These are phyloP conservation scores for Hippocampus zosterae DNA, from an alignment of 2,113 vertebrate species.

Conservation along the genomic window DNA sequence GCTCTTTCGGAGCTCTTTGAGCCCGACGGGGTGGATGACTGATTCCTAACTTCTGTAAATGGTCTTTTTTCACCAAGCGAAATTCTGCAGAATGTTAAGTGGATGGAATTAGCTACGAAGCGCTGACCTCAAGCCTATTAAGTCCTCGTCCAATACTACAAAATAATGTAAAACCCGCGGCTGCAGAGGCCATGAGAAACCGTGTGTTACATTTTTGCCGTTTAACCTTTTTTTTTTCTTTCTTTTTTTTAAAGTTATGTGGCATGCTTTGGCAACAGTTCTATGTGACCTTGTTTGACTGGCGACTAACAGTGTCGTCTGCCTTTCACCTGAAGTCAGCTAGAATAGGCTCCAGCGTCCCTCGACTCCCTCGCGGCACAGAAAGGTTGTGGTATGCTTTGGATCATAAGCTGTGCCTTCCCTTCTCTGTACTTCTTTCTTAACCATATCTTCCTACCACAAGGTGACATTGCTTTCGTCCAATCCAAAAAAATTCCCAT, in stretches of 20 bases:
- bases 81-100: constrained; percentile 3
- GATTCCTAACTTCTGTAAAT: constrained; percentile 3
- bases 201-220: background rate
- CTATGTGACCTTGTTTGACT: background rate
- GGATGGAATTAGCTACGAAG: constrained; percentile 6
- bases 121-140: background rate
- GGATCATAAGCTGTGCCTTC: background rate
- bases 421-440: background rate
- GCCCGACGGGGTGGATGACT: background rate
- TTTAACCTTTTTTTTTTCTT: background rate
- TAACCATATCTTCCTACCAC: background rate
- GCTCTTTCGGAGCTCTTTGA: constrained; percentile 25
- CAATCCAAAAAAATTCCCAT: background rate
- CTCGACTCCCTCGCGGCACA: background rate
- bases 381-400: too few species aligned
- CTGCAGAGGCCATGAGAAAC: background rate
- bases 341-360: background rate
- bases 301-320: too few species aligned
- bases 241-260: background rate
- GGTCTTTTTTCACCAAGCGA: constrained; percentile 16
- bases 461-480: background rate
- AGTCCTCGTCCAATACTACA: background rate
- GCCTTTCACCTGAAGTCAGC: background rate
- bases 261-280: too few species aligned
- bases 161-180: background rate